Evolutionary conservation across 2,113 vertebrate species (phyloP).

Genomic region (Ardeotis arabs): DNA sequence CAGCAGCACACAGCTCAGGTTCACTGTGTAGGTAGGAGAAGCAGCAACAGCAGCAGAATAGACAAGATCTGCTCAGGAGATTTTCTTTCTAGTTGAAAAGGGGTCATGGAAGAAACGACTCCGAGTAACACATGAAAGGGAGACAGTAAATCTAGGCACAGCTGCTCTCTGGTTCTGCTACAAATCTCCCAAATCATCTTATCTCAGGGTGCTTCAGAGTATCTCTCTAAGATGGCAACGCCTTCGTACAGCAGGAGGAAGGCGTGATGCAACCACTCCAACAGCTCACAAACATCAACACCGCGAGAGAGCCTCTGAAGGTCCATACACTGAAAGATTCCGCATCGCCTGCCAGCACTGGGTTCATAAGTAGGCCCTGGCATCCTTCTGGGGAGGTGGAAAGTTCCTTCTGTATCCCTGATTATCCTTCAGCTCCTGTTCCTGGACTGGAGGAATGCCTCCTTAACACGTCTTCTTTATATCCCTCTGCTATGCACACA

Average conservation of each 20-base stretch:
- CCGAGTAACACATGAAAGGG: fast-evolving
- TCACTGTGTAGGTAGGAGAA: fast-evolving
- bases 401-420: neutral
- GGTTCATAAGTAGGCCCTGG: neutral
- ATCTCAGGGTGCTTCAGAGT: neutral
- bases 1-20: neutral
- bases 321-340: neutral
- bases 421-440: neutral
- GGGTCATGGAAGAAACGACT: neutral
- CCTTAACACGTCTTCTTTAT: neutral
- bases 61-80: too few species aligned
- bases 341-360: neutral
- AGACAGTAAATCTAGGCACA: neutral
- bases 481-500: neutral
- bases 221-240: neutral
- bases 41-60: neutral
- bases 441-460: neutral
- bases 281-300: neutral
- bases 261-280: neutral
- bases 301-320: neutral
- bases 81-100: neutral
- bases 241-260: neutral
- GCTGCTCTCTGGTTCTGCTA: neutral
- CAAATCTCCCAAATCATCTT: neutral
- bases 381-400: neutral